A percentile compares a stretch with the other conserved stretches of the same genome.
These are phyloP conservation scores for Antigone vipio DNA, from an alignment of 2,113 vertebrate genomes.

Conservation along the genomic window DNA sequence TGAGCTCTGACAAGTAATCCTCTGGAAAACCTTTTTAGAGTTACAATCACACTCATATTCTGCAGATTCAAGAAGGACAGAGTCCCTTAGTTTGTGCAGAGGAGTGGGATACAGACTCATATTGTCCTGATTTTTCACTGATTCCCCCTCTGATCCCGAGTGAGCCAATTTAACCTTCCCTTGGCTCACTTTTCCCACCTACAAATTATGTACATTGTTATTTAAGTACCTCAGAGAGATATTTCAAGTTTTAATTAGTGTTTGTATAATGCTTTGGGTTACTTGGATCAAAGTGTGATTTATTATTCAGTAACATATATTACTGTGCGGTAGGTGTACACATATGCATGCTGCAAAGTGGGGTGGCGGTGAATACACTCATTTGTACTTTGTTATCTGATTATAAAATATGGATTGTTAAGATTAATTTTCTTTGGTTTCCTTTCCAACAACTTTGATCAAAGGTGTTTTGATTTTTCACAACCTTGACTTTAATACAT, in stretches of 20 bases:
- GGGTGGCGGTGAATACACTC: neutral
- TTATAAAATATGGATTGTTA: neutral
- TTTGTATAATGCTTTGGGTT: constrained; percentile 53
- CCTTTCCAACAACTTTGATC: neutral
- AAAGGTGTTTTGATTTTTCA: constrained; percentile 8
- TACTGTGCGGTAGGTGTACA: neutral
- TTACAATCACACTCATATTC: neutral
- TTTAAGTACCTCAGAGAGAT: constrained; percentile 50
- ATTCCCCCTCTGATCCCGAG: neutral
- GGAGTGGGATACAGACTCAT: neutral
- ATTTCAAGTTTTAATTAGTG: constrained; percentile 55
- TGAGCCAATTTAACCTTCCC: constrained; percentile 23
- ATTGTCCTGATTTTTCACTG: neutral
- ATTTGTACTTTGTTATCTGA: neutral
- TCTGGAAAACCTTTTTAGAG: neutral
- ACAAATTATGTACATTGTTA: constrained; percentile 38
- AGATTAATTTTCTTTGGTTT: neutral
- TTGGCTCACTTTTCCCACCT: constrained; percentile 14
- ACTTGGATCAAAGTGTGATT: constrained; percentile 46
- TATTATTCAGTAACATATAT: constrained; percentile 22
- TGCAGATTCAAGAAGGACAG: neutral
- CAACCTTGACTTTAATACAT: neutral
- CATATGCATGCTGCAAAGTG: neutral
- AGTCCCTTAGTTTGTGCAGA: neutral
- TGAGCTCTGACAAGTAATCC: neutral